These are phyloP conservation scores for Elanoides forficatus DNA, from an alignment of 2,113 vertebrate species.

Conservation along the genomic window DNA sequence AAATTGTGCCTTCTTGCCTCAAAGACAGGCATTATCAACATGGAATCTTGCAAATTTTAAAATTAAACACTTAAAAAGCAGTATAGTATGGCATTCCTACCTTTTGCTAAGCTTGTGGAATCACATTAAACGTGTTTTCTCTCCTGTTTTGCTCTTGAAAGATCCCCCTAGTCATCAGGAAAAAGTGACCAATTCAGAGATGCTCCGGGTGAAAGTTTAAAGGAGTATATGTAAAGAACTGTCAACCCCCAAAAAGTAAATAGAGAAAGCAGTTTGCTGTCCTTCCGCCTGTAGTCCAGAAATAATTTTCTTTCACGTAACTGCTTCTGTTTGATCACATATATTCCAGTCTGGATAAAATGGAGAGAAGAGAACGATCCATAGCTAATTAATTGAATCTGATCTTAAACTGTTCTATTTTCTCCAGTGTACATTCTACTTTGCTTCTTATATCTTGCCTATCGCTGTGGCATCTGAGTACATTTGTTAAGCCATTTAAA, in stretches of 20 bases:
- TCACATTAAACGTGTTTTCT: not conserved
- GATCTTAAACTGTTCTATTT: not conserved
- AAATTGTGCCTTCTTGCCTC: not conserved
- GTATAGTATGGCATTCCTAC: not conserved
- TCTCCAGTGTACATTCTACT: not conserved
- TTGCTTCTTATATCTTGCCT: not conserved
- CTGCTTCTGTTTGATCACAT: not conserved
- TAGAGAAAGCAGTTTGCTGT: not conserved
- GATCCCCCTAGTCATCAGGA: not conserved
- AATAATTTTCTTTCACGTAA: not conserved
- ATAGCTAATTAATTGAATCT: not conserved
- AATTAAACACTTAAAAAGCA: not conserved
- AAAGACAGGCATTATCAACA: not conserved
- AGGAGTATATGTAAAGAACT: not conserved
- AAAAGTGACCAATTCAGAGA: not conserved
- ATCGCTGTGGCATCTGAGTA: not conserved
- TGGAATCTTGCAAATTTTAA: not conserved
- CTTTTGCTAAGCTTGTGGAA: not conserved
- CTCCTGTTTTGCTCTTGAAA: not conserved
- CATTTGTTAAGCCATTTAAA: conserved; percentile 35
- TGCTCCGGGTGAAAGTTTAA: not conserved
- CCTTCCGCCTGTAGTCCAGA: not conserved
- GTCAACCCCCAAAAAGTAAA: not conserved
- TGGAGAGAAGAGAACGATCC: not conserved
- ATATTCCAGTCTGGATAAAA: not conserved